A percentile compares a stretch with the other conserved stretches of the same genome.
phyloP scores from a whole-genome alignment of 2,113 vertebrate species.

The Oplegnathus fasciatus region DNA sequence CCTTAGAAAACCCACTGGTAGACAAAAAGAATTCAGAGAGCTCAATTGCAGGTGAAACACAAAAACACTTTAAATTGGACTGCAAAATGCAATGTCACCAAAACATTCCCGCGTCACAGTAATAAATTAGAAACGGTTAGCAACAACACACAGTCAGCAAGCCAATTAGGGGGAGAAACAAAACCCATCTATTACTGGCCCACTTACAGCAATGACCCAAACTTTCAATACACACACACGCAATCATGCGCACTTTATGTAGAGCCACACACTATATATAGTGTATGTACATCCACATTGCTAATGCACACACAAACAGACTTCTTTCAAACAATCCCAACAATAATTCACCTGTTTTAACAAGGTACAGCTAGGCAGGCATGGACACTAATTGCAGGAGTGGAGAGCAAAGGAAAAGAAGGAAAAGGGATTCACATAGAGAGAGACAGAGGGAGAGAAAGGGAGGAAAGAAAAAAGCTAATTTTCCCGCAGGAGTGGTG shows the following conservation, averaged over 20 bases:
- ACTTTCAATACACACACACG: constrained; percentile 36
- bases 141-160: constrained; percentile 65
- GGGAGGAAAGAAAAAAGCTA: constrained; percentile 11
- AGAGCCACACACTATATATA: neutral
- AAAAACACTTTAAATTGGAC: constrained; percentile 72
- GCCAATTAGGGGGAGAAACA: constrained; percentile 66
- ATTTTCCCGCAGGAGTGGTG: constrained; percentile 55
- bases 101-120: constrained; percentile 46
- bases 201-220: constrained; percentile 42
- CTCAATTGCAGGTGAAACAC: constrained; percentile 53
- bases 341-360: constrained; percentile 72
- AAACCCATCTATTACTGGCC: constrained; percentile 61
- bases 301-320: neutral
- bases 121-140: constrained; percentile 72
- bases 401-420: constrained; percentile 35
- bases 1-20: constrained; percentile 20
- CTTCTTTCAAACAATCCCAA: constrained; percentile 57
- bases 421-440: constrained; percentile 32
- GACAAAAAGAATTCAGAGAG: constrained; percentile 35
- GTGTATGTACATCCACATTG: neutral
- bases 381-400: constrained; percentile 53
- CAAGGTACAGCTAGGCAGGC: constrained; percentile 52
- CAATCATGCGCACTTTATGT: neutral
- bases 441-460: constrained; percentile 21
- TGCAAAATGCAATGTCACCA: constrained; percentile 65